A percentile compares a stretch with the other conserved stretches of the same genome.
Conservation (phyloP, 2,888 invertebrate species). For the Notodonta dromedarius region DNA sequence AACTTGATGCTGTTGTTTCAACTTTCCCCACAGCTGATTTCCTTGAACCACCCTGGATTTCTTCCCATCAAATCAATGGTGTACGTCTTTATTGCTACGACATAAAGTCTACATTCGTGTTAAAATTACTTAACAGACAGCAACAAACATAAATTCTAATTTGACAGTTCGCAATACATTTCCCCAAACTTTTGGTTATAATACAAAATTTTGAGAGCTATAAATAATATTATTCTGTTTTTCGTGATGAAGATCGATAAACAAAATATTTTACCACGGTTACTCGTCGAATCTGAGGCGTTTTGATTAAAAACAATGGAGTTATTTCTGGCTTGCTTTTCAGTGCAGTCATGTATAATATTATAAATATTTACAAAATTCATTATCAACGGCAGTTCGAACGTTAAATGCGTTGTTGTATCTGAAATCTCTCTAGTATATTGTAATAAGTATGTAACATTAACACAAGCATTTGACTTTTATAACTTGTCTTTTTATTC, state of each 20-base stretch:
- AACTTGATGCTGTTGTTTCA: conserved; percentile 68
- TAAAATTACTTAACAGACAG: neutral
- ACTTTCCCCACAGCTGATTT: conserved; percentile 54
- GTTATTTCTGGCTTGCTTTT: neutral
- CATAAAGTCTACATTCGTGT: conserved; percentile 14
- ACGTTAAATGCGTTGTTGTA: too few relatives aligned
- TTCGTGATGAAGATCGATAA: conserved; percentile 9
- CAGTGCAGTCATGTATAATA: neutral
- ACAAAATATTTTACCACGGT: neutral
- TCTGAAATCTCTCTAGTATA: too few relatives aligned
- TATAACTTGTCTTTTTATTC: too few relatives aligned
- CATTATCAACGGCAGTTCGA: neutral
- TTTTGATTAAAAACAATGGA: neutral
- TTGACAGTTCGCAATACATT: conserved; percentile 53
- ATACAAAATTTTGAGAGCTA: conserved; percentile 40
- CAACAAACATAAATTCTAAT: conserved; percentile 20
- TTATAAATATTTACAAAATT: neutral
- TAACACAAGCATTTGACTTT: too few relatives aligned
- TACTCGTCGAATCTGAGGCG: neutral
- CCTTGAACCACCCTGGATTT: conserved; percentile 18
- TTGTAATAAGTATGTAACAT: too few relatives aligned
- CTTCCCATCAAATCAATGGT: neutral
- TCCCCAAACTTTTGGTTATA: conserved; percentile 40
- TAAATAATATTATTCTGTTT: conserved; percentile 36
- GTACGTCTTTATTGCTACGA: neutral